Conservation (phyloP, 2,113 vertebrate species). For the Pelecanus crispus region DNA sequence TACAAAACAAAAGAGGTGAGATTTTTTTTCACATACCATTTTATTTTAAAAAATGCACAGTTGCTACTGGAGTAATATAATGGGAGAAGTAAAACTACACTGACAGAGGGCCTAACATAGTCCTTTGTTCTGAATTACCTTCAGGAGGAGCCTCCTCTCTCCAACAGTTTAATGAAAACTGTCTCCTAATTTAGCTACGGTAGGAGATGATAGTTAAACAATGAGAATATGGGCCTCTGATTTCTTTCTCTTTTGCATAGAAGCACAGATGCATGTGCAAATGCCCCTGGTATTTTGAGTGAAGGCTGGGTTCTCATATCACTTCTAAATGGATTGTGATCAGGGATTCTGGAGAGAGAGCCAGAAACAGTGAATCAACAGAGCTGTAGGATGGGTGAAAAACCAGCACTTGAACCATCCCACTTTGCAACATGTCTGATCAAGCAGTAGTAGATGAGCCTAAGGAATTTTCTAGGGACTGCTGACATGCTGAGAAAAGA, state of each 20-base stretch:
- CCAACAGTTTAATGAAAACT: not conserved
- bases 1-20: not conserved
- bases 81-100: not conserved
- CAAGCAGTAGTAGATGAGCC: not conserved
- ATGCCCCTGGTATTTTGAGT: not conserved
- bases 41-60: not conserved
- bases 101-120: not conserved
- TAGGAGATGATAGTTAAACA: not conserved
- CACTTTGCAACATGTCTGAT: not conserved
- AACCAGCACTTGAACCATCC: not conserved
- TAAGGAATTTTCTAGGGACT: not conserved
- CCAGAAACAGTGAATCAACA: not conserved
- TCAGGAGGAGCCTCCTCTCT: not conserved
- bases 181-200: not conserved
- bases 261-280: not conserved
- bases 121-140: not conserved
- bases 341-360: not conserved
- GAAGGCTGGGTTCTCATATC: not conserved
- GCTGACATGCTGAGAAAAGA: not conserved
- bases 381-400: not conserved
- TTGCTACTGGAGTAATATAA: not conserved
- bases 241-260: not conserved
- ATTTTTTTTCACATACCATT: not conserved
- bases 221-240: not conserved
- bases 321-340: not conserved